phyloP scores from a whole-genome alignment of 2,113 vertebrate species.

The Protomyctophum bolini region DNA sequence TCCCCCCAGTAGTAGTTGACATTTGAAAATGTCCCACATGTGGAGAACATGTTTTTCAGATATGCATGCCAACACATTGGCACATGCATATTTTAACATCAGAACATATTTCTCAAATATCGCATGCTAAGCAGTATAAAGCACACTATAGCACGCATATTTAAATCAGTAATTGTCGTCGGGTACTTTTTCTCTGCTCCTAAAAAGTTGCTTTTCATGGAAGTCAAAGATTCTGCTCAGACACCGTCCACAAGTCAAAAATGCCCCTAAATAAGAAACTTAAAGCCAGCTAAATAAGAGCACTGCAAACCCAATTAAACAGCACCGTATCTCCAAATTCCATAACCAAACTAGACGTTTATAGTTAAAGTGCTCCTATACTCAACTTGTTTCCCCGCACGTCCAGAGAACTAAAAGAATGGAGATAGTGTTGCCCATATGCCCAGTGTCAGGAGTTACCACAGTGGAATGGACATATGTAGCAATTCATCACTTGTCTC shows the following conservation, averaged over 20 bases:
- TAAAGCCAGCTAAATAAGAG: not conserved
- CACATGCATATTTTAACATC: no score
- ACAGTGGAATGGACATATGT: constrained; percentile 69
- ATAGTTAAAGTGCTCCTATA: not conserved
- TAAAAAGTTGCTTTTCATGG: not conserved
- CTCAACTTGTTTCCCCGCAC: constrained; percentile 34
- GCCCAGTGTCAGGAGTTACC: constrained; percentile 46
- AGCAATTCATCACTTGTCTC: constrained; percentile 73
- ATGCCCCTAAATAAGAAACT: no score
- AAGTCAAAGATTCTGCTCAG: not conserved
- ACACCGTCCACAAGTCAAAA: constrained; percentile 5
- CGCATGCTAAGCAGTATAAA: no score
- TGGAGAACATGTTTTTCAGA: no score
- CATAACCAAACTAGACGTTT: not conserved
- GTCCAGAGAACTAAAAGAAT: constrained; percentile 11
- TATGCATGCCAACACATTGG: no score
- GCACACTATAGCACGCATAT: no score
- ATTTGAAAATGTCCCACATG: no score
- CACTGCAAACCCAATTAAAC: not conserved
- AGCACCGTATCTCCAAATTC: not conserved
- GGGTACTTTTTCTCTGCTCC: constrained; percentile 1
- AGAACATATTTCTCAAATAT: no score
- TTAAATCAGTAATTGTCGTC: no score
- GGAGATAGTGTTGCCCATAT: constrained; percentile 29
- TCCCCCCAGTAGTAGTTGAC: no score